phyloP scores from a whole-genome alignment of 2,113 vertebrate species.

The Mirza zaza region DNA sequence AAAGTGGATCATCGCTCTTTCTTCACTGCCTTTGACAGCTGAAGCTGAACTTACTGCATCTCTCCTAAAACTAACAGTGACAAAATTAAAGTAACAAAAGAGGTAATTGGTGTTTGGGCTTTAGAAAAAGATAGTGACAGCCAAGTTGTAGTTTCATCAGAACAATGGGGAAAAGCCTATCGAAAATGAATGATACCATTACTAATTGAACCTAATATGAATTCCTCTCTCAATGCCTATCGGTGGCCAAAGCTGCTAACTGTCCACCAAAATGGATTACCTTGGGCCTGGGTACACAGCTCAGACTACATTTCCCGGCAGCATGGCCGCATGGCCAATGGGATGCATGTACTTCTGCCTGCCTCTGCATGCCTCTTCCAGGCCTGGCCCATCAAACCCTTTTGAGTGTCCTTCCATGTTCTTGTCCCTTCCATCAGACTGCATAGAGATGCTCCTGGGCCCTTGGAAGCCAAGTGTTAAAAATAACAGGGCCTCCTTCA shows the following conservation, averaged over 20 bases:
- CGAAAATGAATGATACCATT: not conserved
- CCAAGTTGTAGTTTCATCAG: not conserved
- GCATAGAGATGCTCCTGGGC: not conserved
- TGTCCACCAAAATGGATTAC: not conserved
- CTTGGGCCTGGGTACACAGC: not conserved
- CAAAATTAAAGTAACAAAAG: conserved; percentile 35
- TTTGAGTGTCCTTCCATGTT: no score
- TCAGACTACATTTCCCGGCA: not conserved
- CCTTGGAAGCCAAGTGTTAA: not conserved
- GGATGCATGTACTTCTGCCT: no score
- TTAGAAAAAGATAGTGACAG: not conserved
- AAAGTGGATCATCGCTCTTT: not conserved
- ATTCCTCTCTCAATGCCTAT: not conserved
- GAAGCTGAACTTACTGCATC: not conserved
- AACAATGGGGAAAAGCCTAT: not conserved
- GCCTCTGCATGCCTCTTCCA: not conserved
- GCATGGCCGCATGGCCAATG: not conserved
- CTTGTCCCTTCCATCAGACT: not conserved
- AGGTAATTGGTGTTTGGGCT: not conserved
- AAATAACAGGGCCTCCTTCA: not conserved
- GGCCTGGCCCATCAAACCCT: not conserved
- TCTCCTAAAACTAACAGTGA: conserved; percentile 12
- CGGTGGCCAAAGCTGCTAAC: not conserved
- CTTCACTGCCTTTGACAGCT: not conserved
- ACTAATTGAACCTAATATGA: not conserved